phyloP scores from a whole-genome alignment of 2,888 invertebrate species.

The Drosophila hamatofila region DNA sequence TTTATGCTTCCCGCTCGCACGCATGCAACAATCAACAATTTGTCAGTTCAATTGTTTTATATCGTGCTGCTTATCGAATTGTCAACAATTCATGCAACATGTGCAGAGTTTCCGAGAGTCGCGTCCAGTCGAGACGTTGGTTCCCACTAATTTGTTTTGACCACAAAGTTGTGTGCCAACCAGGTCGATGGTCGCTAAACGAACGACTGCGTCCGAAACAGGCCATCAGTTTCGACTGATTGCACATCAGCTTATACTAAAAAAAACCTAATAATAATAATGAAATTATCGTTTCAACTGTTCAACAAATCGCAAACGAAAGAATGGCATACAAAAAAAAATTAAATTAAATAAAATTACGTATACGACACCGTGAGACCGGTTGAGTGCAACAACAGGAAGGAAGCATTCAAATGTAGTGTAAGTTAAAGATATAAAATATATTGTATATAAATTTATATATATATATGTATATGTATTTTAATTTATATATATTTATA shows the following conservation, averaged over 20 bases:
- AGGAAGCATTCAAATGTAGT: conserved; percentile 12
- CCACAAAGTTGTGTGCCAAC: conserved; percentile 23
- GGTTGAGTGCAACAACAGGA: conserved; percentile 24
- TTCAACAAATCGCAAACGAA: conserved; percentile 16
- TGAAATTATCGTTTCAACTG: conserved; percentile 45
- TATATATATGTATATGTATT: no score
- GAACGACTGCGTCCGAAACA: conserved; percentile 50
- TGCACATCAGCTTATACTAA: conserved; percentile 51
- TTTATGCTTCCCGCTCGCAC: background rate
- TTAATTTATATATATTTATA: background rate
- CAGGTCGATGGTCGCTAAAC: conserved; percentile 45
- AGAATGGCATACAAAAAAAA: conserved; percentile 36
- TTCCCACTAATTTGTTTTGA: conserved; percentile 46
- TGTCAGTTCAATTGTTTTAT: conserved; percentile 40
- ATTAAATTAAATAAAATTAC: conserved; percentile 24
- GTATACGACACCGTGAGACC: conserved; percentile 36
- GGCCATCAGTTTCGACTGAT: conserved; percentile 66
- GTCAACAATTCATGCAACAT: conserved; percentile 63
- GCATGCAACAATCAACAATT: conserved; percentile 4
- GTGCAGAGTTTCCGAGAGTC: conserved; percentile 31
- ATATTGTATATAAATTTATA: background rate
- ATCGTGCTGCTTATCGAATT: conserved; percentile 47
- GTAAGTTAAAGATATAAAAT: background rate
- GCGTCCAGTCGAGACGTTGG: conserved; percentile 32
- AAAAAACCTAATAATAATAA: conserved; percentile 35